These are phyloP conservation scores for Phoronis australis DNA, from an alignment of 2,888 invertebrate species.

Conservation along the genomic window DNA sequence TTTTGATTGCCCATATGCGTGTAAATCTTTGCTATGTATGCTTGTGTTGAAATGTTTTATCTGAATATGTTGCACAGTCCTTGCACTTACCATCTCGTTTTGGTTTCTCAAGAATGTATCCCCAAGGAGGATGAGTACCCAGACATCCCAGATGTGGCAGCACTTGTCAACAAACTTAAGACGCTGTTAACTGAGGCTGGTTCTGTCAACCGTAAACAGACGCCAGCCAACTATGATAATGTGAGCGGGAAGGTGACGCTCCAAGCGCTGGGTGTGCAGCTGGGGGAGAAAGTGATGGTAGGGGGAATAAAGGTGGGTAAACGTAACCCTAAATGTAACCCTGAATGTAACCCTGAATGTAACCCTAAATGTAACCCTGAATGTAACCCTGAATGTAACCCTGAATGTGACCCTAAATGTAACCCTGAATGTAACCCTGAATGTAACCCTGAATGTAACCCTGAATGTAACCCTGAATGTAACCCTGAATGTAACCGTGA, in stretches of 20 bases:
- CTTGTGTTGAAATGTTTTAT: too few species aligned
- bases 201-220: slow-evolving; percentile 26
- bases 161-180: slow-evolving; percentile 43
- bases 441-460: too few species aligned
- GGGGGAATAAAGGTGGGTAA: slow-evolving; percentile 50
- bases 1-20: too few species aligned
- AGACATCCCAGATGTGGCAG: slow-evolving; percentile 48
- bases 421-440: too few species aligned
- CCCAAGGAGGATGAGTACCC: slow-evolving; percentile 49
- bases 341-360: too few species aligned
- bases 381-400: too few species aligned
- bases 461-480: too few species aligned
- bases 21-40: too few species aligned
- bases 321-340: too few species aligned
- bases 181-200: slow-evolving; percentile 45
- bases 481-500: too few species aligned
- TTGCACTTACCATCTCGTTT: background rate
- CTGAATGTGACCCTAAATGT: too few species aligned
- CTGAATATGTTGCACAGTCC: background rate
- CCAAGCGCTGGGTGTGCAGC: slow-evolving; percentile 51
- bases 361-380: too few species aligned
- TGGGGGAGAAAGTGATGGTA: slow-evolving; percentile 54
- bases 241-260: slow-evolving; percentile 46
- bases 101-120: slow-evolving; percentile 50
- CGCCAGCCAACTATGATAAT: slow-evolving; percentile 40